Conservation (phyloP, 2,888 invertebrate species). For the Drosophila macrospina region DNA sequence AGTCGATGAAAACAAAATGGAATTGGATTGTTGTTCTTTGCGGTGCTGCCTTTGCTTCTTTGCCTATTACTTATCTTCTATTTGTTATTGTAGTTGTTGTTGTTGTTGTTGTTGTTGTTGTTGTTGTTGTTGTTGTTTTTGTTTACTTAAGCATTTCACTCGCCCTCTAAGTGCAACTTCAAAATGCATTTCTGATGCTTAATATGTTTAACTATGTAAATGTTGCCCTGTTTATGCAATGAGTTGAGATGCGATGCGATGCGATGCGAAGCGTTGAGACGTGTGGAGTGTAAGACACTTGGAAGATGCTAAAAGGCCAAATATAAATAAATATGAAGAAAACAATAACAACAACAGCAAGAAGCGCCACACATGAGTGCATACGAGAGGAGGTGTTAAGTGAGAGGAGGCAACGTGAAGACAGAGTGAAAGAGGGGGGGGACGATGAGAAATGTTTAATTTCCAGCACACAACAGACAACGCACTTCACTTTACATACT, state of each 20-base stretch:
- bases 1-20: not conserved
- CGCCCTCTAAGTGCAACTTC: constrained; percentile 48
- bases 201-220: constrained; percentile 80
- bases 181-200: constrained; percentile 62
- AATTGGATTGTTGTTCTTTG: constrained; percentile 12
- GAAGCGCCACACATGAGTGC: constrained; percentile 74
- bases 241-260: constrained; percentile 23
- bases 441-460: constrained; percentile 54
- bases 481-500: constrained; percentile 51
- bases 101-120: constrained; percentile 55
- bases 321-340: constrained; percentile 76
- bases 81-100: constrained; percentile 29
- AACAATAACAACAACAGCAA: constrained; percentile 26
- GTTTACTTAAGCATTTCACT: constrained; percentile 79
- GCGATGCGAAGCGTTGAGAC: constrained; percentile 22
- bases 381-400: constrained; percentile 68
- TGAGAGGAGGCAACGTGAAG: constrained; percentile 26
- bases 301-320: constrained; percentile 79
- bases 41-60: constrained; percentile 23
- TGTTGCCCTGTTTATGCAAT: constrained; percentile 67
- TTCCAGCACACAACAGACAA: constrained; percentile 39
- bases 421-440: too few species aligned
- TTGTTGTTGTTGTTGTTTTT: constrained; percentile 35
- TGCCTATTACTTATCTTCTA: constrained; percentile 39
- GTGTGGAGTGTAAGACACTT: constrained; percentile 57